Evolutionary conservation across 2,888 invertebrate species (phyloP).

Genomic region (Campoplex nolae): DNA sequence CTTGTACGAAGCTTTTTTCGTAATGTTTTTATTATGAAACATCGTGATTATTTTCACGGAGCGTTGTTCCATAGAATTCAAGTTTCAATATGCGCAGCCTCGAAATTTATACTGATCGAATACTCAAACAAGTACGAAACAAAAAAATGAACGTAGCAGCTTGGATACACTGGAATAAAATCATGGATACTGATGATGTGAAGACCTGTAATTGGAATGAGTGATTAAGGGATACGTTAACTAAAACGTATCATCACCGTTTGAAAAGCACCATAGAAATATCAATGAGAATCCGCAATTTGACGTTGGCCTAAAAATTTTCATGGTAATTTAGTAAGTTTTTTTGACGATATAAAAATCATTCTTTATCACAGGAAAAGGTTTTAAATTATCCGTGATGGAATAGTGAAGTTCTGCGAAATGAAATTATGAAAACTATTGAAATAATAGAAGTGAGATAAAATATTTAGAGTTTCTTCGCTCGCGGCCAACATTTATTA

Average conservation of each 20-base stretch:
- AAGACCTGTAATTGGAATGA: neutral
- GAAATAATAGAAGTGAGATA: neutral
- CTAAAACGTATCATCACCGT: no score
- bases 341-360: no score
- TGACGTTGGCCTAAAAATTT: neutral
- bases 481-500: neutral
- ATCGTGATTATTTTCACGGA: neutral
- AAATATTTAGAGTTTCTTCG: neutral
- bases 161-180: neutral
- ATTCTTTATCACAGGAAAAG: no score
- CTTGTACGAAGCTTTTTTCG: conserved; percentile 36
- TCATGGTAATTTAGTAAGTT: neutral
- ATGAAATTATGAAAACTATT: neutral
- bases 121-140: no score
- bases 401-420: no score
- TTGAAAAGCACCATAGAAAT: neutral
- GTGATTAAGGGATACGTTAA: neutral
- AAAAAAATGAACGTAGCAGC: neutral
- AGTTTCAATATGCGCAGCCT: neutral
- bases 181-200: neutral
- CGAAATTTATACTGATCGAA: neutral
- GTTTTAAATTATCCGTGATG: no score
- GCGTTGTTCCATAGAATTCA: neutral
- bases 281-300: neutral
- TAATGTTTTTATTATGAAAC: conserved; percentile 20